phyloP scores from a whole-genome alignment of 2,113 vertebrate genomes.

The Noturus placidus region DNA sequence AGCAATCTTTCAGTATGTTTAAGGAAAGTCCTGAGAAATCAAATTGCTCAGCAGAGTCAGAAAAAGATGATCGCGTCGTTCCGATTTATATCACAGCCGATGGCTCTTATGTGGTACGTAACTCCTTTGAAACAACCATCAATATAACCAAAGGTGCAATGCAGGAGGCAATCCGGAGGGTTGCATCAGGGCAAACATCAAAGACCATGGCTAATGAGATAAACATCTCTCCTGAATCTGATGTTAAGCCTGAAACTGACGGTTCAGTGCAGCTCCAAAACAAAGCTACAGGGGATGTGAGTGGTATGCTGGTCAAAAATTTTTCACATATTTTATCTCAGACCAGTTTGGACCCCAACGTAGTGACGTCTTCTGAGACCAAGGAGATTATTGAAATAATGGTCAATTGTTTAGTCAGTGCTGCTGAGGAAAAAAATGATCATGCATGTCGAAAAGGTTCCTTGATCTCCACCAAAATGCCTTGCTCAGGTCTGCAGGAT shows the following conservation, averaged over 20 bases:
- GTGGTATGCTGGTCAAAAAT: not conserved
- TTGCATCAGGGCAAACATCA: not conserved
- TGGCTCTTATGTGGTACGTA: not conserved
- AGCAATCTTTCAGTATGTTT: not conserved
- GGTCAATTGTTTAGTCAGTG: too few relatives aligned
- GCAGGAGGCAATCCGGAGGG: not conserved
- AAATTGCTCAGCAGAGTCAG: not conserved
- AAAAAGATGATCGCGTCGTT: not conserved
- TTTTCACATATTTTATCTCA: not conserved
- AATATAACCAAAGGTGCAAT: not conserved
- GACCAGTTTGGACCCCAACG: too few relatives aligned
- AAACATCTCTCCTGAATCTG: not conserved
- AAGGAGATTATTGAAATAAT: too few relatives aligned
- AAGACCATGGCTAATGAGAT: not conserved
- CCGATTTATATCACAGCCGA: not conserved
- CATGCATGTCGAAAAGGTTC: too few relatives aligned
- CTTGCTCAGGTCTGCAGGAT: not conserved
- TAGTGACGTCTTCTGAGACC: too few relatives aligned
- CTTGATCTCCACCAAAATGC: too few relatives aligned
- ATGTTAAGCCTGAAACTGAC: not conserved
- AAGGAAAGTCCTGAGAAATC: not conserved
- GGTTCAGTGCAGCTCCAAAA: not conserved
- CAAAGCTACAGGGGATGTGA: not conserved
- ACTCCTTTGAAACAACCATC: not conserved
- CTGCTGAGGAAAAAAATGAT: too few relatives aligned